Conservation (phyloP, 1,140 invertebrate genomes). For the Orussus abietinus region DNA sequence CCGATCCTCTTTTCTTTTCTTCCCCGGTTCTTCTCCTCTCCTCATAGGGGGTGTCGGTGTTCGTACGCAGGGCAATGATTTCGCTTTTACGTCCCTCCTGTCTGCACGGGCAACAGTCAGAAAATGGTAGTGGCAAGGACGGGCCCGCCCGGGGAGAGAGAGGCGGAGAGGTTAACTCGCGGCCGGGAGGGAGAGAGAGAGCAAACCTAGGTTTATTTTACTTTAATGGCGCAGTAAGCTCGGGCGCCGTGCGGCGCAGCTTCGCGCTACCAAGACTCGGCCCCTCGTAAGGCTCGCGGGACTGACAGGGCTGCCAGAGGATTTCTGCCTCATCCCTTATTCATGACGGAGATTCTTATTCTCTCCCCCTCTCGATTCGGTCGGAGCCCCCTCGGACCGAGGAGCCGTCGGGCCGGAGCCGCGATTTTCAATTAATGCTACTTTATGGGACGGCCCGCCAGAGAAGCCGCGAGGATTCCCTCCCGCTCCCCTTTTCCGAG, state of each 20-base stretch:
- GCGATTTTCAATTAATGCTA: conserved; percentile 31
- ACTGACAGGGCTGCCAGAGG: conserved; percentile 22
- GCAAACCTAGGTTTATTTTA: conserved; percentile 33
- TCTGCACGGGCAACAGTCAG: conserved; percentile 27
- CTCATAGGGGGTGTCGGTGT: conserved; percentile 20
- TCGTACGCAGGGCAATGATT: conserved; percentile 31
- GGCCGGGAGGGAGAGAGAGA: conserved; percentile 16
- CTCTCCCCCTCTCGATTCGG: conserved; percentile 4
- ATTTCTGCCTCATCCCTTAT: conserved; percentile 41
- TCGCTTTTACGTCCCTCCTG: conserved; percentile 29
- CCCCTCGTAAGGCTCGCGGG: conserved; percentile 14
- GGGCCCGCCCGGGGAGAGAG: conserved; percentile 11
- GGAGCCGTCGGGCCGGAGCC: conserved; percentile 13
- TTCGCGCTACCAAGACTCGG: conserved; percentile 23
- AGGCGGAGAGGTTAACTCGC: conserved; percentile 5
- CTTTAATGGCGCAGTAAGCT: conserved; percentile 39
- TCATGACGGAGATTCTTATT: conserved; percentile 33
- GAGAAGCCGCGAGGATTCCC: too few relatives aligned
- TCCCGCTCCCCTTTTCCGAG: too few relatives aligned
- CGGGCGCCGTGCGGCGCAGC: conserved; percentile 18
- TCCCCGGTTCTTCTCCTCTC: too few relatives aligned
- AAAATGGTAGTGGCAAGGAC: conserved; percentile 24
- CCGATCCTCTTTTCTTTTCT: too few relatives aligned
- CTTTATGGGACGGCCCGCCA: conserved; percentile 21
- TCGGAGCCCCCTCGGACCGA: background rate